Base-by-base conservation (phyloP, 2,797 vertebrate genomes). In the Enteromius mattozi region DNA sequence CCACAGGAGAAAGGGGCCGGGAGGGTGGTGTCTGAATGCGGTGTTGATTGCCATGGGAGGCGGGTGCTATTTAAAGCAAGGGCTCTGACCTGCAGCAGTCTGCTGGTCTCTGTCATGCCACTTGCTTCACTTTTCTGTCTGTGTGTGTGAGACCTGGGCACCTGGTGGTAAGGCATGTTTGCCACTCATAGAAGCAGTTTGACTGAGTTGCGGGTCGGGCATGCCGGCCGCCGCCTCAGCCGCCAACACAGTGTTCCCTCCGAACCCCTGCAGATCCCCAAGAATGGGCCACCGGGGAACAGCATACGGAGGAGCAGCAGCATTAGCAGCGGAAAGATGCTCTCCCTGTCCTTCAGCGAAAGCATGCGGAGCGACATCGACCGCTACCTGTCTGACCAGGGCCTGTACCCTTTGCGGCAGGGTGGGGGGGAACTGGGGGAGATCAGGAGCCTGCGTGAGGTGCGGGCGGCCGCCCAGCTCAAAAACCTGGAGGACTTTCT, bases 401-500 rank as follows among this genome's bases (percentile, higher is more conserved):
- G 95, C 42, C 93, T 96, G 91, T 96, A 94, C 80, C 94, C 95
- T 6, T 89, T 94, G 87, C 96, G 94, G 84, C 95, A 93, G 8
- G 89, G 89, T 83, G 95, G 92, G 9, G 92, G 89, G 0, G 95
- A 96, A 47, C 77, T 92, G 2, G 93, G 95, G 51, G 96, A 97
- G 87, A 93, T 96, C 70, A 96, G 95, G 92, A 94, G 95, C 17
- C 93, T 97, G 33, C 94, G 95, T 83, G 97, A 98, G 30, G 95
- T 98, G 45, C 95, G 96, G 16, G 96, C 95, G 0, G 96, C 97
- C 0, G 97, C 96, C 0, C 97, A 97, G 93, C 94, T 95, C 84
- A 96, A 96, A 92, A 98, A 96, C 85, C 93, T 97, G 93, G 97
- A 99, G 91, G 96, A 97, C 86, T 99, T 99, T 91, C 96, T 99